A percentile compares a stretch with the other conserved stretches of the same genome.
These are phyloP conservation scores for Notarius lentiginosus DNA, from an alignment of 2,113 vertebrate genomes.

Conservation along the genomic window DNA sequence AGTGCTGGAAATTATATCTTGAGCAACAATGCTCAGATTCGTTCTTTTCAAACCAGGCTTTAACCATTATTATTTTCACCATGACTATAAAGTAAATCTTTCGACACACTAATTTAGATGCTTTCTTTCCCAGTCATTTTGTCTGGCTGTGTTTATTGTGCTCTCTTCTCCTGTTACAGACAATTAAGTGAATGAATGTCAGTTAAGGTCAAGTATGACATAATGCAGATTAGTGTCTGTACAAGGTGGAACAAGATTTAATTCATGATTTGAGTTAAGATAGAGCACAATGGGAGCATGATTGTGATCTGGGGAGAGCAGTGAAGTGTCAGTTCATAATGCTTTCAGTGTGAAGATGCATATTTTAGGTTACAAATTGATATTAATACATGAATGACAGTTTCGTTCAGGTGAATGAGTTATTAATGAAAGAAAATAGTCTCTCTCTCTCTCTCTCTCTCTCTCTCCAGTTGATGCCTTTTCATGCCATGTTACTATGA, in stretches of 20 bases:
- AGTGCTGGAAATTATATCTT: slow-evolving; percentile 1
- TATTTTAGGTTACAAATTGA: neutral
- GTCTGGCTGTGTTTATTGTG: slow-evolving; percentile 14
- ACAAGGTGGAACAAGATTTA: slow-evolving; percentile 1
- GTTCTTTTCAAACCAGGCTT: neutral
- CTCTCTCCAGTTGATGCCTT: neutral
- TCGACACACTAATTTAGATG: neutral
- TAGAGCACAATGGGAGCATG: neutral
- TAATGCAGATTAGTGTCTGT: slow-evolving; percentile 1
- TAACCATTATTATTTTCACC: neutral
- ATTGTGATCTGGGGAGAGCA: neutral
- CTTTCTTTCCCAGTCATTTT: slow-evolving; percentile 11
- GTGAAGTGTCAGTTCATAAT: slow-evolving; percentile 1
- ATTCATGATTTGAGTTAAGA: neutral
- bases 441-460: neutral
- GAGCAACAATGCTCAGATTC: slow-evolving; percentile 12
- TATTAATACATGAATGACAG: neutral
- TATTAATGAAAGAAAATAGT: neutral
- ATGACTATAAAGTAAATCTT: slow-evolving; percentile 15
- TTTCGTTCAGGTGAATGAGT: neutral
- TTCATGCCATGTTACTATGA: neutral
- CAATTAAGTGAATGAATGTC: slow-evolving; percentile 1
- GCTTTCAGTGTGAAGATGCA: neutral
- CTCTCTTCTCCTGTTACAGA: neutral
- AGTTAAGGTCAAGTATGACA: slow-evolving; percentile 7